Evolutionary conservation across 2,888 invertebrate species (phyloP).

Genomic region (Euzetes globulus): DNA sequence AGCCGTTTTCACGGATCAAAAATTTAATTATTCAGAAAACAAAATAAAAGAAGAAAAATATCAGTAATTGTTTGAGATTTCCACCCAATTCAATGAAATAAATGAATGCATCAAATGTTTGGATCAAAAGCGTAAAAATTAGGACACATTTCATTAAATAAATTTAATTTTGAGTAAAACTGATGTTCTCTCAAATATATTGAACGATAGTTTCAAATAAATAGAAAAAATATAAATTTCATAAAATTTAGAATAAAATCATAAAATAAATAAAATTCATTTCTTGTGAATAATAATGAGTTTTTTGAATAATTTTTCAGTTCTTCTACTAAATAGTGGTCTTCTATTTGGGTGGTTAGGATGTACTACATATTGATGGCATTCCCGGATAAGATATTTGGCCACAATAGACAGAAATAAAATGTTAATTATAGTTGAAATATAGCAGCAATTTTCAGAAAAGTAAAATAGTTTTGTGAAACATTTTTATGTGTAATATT

Average conservation of each 20-base stretch:
- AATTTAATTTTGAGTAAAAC: background rate
- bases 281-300: background rate
- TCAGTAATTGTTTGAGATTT: constrained; percentile 23
- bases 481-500: constrained; percentile 17
- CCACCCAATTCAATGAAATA: constrained; percentile 17
- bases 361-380: constrained; percentile 17
- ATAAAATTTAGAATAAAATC: background rate
- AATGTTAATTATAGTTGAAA: constrained; percentile 13
- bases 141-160: background rate
- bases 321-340: background rate
- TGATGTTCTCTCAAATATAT: background rate
- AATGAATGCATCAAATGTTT: constrained; percentile 3
- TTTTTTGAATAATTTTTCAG: background rate
- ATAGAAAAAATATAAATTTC: background rate
- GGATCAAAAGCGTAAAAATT: background rate
- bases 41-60: constrained; percentile 1
- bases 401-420: constrained; percentile 6
- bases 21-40: constrained; percentile 26
- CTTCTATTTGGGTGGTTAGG: constrained; percentile 19
- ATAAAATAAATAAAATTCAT: background rate
- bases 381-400: constrained; percentile 16
- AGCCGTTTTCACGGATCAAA: constrained; percentile 19
- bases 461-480: background rate
- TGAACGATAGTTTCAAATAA: background rate
- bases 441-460: background rate